Evolutionary conservation across 2,113 vertebrate genomes (phyloP).

Genomic region (Nipponia nippon): DNA sequence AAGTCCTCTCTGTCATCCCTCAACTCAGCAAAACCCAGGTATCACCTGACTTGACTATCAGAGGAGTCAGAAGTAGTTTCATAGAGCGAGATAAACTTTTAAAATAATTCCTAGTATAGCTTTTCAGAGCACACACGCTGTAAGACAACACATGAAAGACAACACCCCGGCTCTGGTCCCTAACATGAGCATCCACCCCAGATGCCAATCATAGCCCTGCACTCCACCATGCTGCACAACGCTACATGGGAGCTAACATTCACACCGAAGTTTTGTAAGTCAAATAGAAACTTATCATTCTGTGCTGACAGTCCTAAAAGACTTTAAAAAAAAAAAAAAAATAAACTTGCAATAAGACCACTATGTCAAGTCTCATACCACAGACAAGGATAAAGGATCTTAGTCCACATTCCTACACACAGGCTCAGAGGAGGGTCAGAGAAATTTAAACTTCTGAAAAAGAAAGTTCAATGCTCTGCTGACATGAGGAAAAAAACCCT

Average conservation of each 20-base stretch:
- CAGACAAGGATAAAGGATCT: background rate
- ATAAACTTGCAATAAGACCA: accelerated
- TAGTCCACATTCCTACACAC: background rate
- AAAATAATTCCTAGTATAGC: background rate
- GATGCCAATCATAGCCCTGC: background rate
- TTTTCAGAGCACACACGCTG: background rate
- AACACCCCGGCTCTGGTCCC: background rate
- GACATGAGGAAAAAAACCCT: background rate
- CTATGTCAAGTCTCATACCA: background rate
- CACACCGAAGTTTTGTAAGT: background rate
- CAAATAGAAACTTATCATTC: background rate
- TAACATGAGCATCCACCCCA: background rate
- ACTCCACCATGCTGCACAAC: background rate
- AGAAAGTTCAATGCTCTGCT: background rate
- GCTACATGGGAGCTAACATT: accelerated
- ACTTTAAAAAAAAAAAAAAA: background rate
- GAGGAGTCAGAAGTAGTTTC: background rate
- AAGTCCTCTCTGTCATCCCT: background rate
- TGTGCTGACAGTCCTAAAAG: background rate
- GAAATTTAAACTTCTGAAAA: background rate
- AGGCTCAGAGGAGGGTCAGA: background rate
- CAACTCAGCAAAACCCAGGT: background rate
- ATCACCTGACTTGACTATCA: background rate
- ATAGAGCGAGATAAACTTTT: background rate
- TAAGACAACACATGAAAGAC: background rate